Evolutionary conservation across 2,888 invertebrate species (phyloP), one percentile per base, ranked within the genome.

Genomic region (Drosophila subquinaria): DNA sequence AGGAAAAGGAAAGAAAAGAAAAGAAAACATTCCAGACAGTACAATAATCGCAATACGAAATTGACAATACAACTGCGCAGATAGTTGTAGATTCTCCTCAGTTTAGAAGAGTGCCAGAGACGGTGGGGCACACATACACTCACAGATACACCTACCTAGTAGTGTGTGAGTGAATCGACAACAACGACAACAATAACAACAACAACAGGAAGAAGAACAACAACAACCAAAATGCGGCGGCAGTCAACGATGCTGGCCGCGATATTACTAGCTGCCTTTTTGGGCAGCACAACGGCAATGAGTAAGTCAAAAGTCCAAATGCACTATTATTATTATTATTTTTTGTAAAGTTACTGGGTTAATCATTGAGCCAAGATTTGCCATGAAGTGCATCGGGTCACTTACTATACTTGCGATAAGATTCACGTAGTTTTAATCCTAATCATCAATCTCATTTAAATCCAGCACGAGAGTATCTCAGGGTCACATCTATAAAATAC

Each of bases 221-320:
- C 69, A 61, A 38, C 59, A 61, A 67, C 68, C 45, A 90, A 84
- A 81, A 93, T 93, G 93, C 81, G 92, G 89, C 92, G 92, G 91
- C 92, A 88, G 85, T 90, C 86, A 80, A 90, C 88, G 77, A 88
- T 91, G 86, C 89, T 92, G 90, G 91, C 92, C 91, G 90, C 85
- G 73, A 67, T 92, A 89, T 85, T 92, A 78, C 63, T 92, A 80
- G 86, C 91, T 76, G 88, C 88, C 69, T 76, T 90, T 76, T 79
- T 92, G 73, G 87, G 91, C 83, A 90, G 88, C 75, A 80, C 91
- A 87, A 86, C 89, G 69, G 91, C 92, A 86, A 78, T 89, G 82
- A 87, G 93, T 93, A 90, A 92, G 93, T 92, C 76, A 2, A 55
- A 57, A 53, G 42, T 45, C 45, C 9, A 40, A 51, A 30, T 27